Evolutionary conservation across 2,888 invertebrate genomes (phyloP).

Genomic region (Spisula solida): DNA sequence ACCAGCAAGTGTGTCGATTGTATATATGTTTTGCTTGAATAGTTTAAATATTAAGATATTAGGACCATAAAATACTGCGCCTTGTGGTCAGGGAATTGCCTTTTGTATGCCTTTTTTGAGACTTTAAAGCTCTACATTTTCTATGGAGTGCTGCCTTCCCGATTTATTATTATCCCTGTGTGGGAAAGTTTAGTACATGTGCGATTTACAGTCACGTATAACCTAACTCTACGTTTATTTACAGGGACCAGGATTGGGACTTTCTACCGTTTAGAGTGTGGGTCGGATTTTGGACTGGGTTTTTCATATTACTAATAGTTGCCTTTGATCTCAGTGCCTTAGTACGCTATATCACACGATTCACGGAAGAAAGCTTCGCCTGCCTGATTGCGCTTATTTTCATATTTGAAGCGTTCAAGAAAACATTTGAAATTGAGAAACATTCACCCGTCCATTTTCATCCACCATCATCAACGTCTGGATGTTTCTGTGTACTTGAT

Average conservation of each 20-base stretch:
- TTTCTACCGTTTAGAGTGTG: conserved; percentile 98
- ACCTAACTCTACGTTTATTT: conserved; percentile 6
- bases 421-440: conserved; percentile 91
- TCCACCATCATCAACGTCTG: conserved; percentile 21
- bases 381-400: conserved; percentile 99
- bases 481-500: conserved; percentile 67
- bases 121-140: no score
- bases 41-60: no score
- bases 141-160: no score
- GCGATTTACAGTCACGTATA: no score
- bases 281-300: conserved; percentile 97
- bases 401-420: conserved; percentile 98
- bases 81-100: no score
- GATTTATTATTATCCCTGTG: no score
- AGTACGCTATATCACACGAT: conserved; percentile 98
- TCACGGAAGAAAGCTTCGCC: conserved; percentile 99
- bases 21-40: no score
- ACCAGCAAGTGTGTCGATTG: no score
- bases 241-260: conserved; percentile 93
- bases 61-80: no score
- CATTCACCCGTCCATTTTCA: conserved; percentile 71
- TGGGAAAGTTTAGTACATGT: no score
- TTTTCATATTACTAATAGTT: conserved; percentile 95
- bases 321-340: conserved; percentile 98
- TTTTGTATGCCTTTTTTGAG: no score